phyloP scores from a whole-genome alignment of 35 echinoderm and acorn worm species.

The Chiridota heheva region DNA sequence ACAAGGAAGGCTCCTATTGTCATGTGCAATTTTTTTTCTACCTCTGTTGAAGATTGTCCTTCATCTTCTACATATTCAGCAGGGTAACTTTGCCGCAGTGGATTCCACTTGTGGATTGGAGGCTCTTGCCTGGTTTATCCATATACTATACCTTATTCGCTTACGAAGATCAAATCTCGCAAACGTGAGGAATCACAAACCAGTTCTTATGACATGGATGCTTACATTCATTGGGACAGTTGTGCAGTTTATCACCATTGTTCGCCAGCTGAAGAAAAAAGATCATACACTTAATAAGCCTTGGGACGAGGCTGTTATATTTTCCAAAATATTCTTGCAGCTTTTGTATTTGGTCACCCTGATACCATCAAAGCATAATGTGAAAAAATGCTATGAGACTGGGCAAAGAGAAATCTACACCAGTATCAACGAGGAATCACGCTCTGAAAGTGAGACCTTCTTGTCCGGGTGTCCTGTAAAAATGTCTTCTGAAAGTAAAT shows the following conservation, averaged over 20 bases:
- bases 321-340: constrained; percentile 42
- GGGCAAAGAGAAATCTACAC: constrained; percentile 28
- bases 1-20: constrained; percentile 23
- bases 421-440: constrained; percentile 78
- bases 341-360: constrained; percentile 64
- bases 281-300: constrained; percentile 3
- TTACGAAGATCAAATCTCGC: constrained; percentile 17
- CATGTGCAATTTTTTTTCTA: constrained; percentile 2
- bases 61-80: constrained; percentile 27
- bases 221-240: constrained; percentile 43
- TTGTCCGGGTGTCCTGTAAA: constrained; percentile 8
- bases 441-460: constrained; percentile 43
- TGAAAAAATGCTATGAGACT: constrained; percentile 41
- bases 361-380: constrained; percentile 56
- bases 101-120: background rate
- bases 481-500: constrained; percentile 14
- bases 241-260: constrained; percentile 52
- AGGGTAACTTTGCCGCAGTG: constrained; percentile 52
- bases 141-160: constrained; percentile 43
- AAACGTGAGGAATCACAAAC: constrained; percentile 40
- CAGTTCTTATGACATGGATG: constrained; percentile 57
- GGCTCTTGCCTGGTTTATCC: constrained; percentile 58
- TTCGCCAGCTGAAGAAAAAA: constrained; percentile 39
- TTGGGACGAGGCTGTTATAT: constrained; percentile 33
- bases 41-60: constrained; percentile 45